A percentile compares a stretch with the other conserved stretches of the same genome.
phyloP scores from a whole-genome alignment of 2,113 vertebrate species.

The Craseonycteris thonglongyai region DNA sequence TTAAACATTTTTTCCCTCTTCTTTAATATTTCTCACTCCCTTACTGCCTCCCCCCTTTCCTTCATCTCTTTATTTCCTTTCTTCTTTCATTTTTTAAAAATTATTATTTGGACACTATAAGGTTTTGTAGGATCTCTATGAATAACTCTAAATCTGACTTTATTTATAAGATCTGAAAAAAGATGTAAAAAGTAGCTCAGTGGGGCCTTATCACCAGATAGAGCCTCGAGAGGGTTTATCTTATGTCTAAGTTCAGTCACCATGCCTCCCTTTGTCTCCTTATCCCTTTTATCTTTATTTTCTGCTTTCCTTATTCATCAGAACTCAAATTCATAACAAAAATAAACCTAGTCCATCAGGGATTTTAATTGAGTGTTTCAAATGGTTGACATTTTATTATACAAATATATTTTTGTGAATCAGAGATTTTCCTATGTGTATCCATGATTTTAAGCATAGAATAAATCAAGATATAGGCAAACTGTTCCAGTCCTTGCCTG shows the following conservation, averaged over 20 bases:
- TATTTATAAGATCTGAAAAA: not conserved
- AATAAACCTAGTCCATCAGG: not conserved
- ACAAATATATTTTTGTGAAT: not conserved
- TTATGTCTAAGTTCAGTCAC: not conserved
- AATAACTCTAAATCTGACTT: not conserved
- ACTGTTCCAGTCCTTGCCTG: not conserved
- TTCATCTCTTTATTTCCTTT: not conserved
- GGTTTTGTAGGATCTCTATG: not conserved
- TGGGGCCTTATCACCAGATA: not conserved
- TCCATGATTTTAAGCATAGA: not conserved
- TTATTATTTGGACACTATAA: not conserved
- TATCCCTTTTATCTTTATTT: not conserved
- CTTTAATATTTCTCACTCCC: not conserved
- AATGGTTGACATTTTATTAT: not conserved
- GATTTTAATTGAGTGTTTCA: not conserved
- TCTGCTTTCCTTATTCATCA: not conserved
- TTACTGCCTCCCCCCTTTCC: not conserved
- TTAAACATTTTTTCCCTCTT: not conserved
- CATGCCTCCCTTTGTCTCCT: not conserved
- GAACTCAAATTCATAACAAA: not conserved
- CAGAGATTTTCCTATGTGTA: not conserved
- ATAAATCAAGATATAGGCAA: not conserved
- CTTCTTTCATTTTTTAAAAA: not conserved
- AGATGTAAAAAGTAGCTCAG: not conserved
- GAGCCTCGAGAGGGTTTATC: not conserved